These are phyloP conservation scores for Emydoidea blandingii DNA, from an alignment of 2,797 vertebrate species.

Conservation along the genomic window DNA sequence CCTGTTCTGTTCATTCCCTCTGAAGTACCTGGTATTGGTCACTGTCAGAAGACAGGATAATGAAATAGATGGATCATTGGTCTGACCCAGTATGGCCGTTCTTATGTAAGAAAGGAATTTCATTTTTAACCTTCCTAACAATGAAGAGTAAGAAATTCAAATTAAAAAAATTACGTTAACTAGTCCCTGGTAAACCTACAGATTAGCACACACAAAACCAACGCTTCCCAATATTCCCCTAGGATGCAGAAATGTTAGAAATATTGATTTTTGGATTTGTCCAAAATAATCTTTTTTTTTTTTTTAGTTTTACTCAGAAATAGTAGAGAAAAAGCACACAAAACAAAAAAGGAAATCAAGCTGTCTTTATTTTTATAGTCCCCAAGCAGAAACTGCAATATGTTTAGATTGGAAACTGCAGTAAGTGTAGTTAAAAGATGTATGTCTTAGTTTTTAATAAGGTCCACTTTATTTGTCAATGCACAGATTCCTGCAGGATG, in stretches of 20 bases:
- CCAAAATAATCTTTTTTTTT: not conserved
- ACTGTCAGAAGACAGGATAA: no score
- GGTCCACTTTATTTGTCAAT: constrained; percentile 68
- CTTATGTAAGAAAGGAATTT: not conserved
- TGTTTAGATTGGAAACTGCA: constrained; percentile 4
- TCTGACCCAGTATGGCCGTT: no score
- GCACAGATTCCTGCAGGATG: constrained; percentile 51
- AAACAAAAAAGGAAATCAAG: not conserved
- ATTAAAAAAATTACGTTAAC: not conserved
- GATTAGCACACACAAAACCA: not conserved
- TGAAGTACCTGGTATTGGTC: no score
- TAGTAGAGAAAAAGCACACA: not conserved
- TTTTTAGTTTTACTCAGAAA: constrained; percentile 4
- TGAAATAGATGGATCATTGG: no score
- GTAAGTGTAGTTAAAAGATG: constrained; percentile 47
- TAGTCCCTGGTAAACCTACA: not conserved
- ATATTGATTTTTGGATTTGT: constrained; percentile 16
- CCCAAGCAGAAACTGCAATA: constrained; percentile 26
- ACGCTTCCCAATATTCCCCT: not conserved
- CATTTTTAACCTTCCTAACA: not conserved
- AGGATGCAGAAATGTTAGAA: constrained; percentile 18
- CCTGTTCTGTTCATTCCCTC: no score
- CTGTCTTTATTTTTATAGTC: not conserved
- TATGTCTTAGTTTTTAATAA: constrained; percentile 64
- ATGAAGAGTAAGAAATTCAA: not conserved